Evolutionary conservation across 2,113 vertebrate genomes (phyloP).

Genomic region (Formicarius rufipectus): DNA sequence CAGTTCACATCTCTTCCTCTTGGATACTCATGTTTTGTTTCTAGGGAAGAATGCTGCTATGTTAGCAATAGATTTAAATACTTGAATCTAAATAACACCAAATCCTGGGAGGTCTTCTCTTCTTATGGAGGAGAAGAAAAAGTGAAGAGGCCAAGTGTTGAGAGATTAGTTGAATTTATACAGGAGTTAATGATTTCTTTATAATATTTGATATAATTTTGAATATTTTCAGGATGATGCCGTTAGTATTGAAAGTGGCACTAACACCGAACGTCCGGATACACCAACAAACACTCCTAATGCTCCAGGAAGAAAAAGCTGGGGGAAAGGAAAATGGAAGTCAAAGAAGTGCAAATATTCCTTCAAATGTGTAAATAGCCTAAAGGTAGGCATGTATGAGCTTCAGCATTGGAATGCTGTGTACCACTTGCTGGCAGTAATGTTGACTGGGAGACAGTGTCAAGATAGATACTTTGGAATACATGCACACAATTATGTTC

Average conservation of each 20-base stretch:
- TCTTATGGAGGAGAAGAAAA: not conserved
- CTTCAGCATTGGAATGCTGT: not conserved
- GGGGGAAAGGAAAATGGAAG: conserved; percentile 99
- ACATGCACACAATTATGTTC: not conserved
- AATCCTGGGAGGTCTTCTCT: not conserved
- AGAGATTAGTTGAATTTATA: not conserved
- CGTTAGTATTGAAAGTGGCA: conserved; percentile 93
- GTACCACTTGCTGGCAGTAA: not conserved
- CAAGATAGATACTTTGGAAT: not conserved
- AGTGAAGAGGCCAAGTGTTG: not conserved
- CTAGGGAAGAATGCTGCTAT: not conserved
- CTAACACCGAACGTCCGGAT: conserved; percentile 91
- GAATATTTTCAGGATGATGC: conserved; percentile 86
- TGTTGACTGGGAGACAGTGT: not conserved
- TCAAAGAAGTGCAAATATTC: conserved; percentile 99
- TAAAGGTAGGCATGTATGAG: conserved; percentile 80
- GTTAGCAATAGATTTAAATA: conserved; percentile 11
- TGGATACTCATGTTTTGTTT: not conserved
- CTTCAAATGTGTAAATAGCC: conserved; percentile 97
- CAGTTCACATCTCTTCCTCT: not conserved
- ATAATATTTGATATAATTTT: not conserved
- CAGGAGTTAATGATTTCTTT: not conserved
- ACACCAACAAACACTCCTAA: conserved; percentile 98
- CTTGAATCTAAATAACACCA: not conserved
- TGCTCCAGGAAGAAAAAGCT: conserved; percentile 95